Evolutionary conservation across 2,797 vertebrate species (phyloP).

Genomic region (Microctenopoma lineatum): DNA sequence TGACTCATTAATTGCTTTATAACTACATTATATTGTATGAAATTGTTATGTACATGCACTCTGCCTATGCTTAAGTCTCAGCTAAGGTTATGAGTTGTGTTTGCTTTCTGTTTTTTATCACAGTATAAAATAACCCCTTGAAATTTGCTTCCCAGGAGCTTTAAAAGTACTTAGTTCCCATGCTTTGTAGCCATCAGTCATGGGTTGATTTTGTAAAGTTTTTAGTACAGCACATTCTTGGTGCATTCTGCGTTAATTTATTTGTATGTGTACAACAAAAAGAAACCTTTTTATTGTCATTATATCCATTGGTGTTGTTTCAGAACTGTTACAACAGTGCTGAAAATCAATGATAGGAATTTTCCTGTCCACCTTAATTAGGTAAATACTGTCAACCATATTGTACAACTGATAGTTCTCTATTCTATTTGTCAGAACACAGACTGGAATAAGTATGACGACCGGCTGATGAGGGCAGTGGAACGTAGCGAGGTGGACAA

Average conservation of each 20-base stretch:
- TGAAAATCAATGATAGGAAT: background rate
- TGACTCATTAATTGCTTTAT: conserved; percentile 6
- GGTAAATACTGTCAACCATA: background rate
- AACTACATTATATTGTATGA: background rate
- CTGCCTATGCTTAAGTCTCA: background rate
- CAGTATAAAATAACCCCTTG: background rate
- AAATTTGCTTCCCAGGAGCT: conserved; percentile 16
- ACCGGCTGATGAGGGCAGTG: conserved; percentile 97
- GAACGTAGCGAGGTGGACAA: conserved; percentile 96
- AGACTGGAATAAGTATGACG: conserved; percentile 99
- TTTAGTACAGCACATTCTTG: conserved; percentile 44
- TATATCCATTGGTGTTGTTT: background rate
- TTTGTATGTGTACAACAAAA: conserved; percentile 18
- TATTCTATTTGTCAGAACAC: conserved; percentile 81
- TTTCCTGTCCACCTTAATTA: background rate
- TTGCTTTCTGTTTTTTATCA: conserved; percentile 1
- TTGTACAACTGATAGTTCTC: conserved; percentile 9
- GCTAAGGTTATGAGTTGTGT: background rate
- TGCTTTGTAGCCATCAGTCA: conserved; percentile 55
- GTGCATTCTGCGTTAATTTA: conserved; percentile 29
- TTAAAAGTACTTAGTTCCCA: conserved; percentile 41
- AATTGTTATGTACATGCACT: background rate
- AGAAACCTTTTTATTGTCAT: background rate
- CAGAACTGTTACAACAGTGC: background rate
- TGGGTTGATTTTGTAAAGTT: conserved; percentile 7